Evolutionary conservation across 2,888 invertebrate species (phyloP).

Genomic region (Epicampocera succincta): DNA sequence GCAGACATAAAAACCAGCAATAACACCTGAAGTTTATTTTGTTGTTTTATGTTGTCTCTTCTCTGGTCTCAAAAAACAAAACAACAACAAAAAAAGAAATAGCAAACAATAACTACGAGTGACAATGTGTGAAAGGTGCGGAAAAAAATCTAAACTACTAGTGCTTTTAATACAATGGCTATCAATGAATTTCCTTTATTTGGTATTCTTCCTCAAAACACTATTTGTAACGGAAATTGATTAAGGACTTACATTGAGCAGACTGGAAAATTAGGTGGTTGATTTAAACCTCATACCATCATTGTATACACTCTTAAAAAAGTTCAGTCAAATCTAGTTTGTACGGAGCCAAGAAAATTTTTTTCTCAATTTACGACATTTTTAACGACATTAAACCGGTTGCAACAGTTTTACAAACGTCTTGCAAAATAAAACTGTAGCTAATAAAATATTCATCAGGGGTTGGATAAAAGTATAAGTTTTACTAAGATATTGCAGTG

Average conservation of each 20-base stretch:
- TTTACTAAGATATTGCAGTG: too few relatives aligned
- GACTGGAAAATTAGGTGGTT: conserved; percentile 44
- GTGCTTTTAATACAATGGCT: conserved; percentile 56
- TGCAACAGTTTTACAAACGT: too few relatives aligned
- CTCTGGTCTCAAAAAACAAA: neutral
- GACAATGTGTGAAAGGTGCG: conserved; percentile 47
- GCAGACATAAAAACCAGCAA: conserved; percentile 43
- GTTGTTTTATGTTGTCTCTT: conserved; percentile 40
- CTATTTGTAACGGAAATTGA: conserved; percentile 70
- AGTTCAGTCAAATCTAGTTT: neutral
- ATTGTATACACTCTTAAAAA: neutral
- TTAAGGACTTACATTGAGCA: conserved; percentile 70
- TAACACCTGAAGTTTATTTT: conserved; percentile 67
- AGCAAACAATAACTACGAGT: conserved; percentile 45
- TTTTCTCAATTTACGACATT: too few relatives aligned
- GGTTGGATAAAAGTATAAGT: too few relatives aligned
- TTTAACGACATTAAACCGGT: too few relatives aligned
- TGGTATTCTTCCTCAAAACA: conserved; percentile 23
- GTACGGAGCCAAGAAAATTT: too few relatives aligned
- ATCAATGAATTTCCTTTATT: conserved; percentile 77
- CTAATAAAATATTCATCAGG: too few relatives aligned
- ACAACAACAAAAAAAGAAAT: conserved; percentile 29
- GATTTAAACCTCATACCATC: conserved; percentile 18
- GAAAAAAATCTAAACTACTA: conserved; percentile 72
- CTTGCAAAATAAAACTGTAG: too few relatives aligned